Base-by-base conservation (phyloP, 2,797 vertebrate genomes). In the Coccyzus lansbergi region DNA sequence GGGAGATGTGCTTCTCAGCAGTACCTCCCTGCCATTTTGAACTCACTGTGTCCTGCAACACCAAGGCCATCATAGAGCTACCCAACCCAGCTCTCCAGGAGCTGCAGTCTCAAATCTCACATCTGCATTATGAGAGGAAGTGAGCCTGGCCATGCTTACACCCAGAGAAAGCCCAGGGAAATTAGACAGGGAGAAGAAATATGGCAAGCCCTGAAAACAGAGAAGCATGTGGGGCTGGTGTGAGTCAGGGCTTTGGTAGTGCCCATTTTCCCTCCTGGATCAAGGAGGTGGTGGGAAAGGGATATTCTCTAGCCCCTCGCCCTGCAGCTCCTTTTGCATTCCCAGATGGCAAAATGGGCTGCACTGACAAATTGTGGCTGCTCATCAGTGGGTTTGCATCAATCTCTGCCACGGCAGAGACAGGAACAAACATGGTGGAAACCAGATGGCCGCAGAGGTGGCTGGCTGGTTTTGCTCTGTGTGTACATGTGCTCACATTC, bases 51-150 rank as follows among this genome's bases (percentile, higher is more conserved):
- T 85, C 31, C 79, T 81, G 51, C 55, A 86, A 44, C 65, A 76
- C 75, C 69, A 75, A 92, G 64, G 58, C 58, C 22, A 26, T 51
- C 4, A 5, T 65, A 65, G 3, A 11, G 17, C 38, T 6, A n/a
- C 36, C 53, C 2, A 80, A 40, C 29, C 10, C 51, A 49, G 31
- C 26, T 78, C 29, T 28, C 33, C 0, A 0, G 49, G 40, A 60
- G 38, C 42, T 89, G n/a, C 76, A 56, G 34, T 67, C 56, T n/a
- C 34, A 83, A 70, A 64, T 29, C 46, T 83, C 85, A 83, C 42
- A 64, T 83, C 58, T 94, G 60, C 53, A 87, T 89, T 71, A 52
- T 79, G 65, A 92, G 68, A 83, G 68, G 44, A 93, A 87, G 42
- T 0, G 0, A 83, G 22, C 18, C 49, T 56, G 64, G 74, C 29